Evolutionary conservation across 2,113 vertebrate species (phyloP), one percentile per base, ranked within the genome.

Genomic region (Lates calcarifer): DNA sequence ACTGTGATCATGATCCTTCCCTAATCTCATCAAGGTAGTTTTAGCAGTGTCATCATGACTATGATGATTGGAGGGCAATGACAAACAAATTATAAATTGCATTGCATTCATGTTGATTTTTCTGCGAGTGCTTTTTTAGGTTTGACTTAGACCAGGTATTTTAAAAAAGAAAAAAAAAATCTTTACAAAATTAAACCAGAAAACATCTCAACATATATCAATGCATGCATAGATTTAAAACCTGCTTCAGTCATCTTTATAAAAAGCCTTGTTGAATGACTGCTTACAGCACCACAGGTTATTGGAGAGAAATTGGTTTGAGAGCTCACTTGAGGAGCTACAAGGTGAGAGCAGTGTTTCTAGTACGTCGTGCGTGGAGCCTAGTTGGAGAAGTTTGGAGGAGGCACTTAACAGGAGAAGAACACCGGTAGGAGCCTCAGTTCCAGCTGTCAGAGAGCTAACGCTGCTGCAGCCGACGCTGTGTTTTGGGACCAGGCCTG

Each of bases 371-470:
- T 72, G 75, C 3, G 39, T 33, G 72, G 20, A 53, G 81, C 75
- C 41, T 53, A 73, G 87, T 88, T 58, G 76, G 79, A 86, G 84
- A 88, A 90, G 82, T 92, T 90, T 86, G 77, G 80, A 86, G 78
- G 82, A 88, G 76, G 35, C 84, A 83, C 92, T 90, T 93, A 85
- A 83, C 71, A 90, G 72, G 65, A 74, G 89, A 75, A 49, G 84
- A 87, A 35, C 78, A 74, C 66, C 83, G 29, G 86, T 10, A 69
- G 83, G 77, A 80, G 81, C 69, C 73, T 81, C 70, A 72, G 89
- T 85, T 87, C 78, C 89, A 88, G 85, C 92, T 93, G 92, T 87
- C 89, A 90, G 72, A 58, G 81, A 69, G 73, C 84, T 70, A 74
- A 81, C 35, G 66, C 75, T 68, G 82, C 84, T 71, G 87, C 77